These are phyloP conservation scores for Drosophila paramelanica DNA, from an alignment of 2,888 invertebrate species.

Conservation along the genomic window DNA sequence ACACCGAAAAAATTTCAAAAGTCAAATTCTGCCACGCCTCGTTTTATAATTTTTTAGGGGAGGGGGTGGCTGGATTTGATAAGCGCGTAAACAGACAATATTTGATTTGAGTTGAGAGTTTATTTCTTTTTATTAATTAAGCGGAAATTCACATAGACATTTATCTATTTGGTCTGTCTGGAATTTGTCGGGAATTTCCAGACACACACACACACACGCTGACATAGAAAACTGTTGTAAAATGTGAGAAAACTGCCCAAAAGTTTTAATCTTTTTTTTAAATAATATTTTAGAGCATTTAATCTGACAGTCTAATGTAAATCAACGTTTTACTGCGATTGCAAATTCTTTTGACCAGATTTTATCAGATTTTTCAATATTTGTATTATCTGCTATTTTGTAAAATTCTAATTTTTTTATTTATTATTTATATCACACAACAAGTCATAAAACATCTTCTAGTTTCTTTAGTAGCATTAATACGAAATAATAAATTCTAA, in stretches of 20 bases:
- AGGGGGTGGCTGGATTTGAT: conserved; percentile 28
- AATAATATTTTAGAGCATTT: conserved; percentile 23
- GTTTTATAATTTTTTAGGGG: background rate
- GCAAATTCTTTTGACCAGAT: conserved; percentile 21
- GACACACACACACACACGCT: background rate
- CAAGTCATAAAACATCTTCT: conserved; percentile 1
- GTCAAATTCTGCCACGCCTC: conserved; percentile 58
- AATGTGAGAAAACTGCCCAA: conserved; percentile 25
- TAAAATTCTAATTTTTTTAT: too few species aligned
- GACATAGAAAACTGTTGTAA: conserved; percentile 22
- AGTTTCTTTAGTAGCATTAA: background rate
- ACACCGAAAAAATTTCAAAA: conserved; percentile 27
- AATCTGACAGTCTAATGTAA: conserved; percentile 8
- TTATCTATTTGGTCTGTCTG: too few species aligned
- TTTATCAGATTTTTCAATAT: too few species aligned
- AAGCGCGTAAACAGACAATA: conserved; percentile 65
- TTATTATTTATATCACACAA: background rate
- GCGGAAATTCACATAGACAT: conserved; percentile 53
- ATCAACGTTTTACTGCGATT: conserved; percentile 29
- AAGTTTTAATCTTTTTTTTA: background rate
- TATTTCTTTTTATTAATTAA: conserved; percentile 75
- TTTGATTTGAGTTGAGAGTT: conserved; percentile 65
- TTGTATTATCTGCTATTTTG: too few species aligned
- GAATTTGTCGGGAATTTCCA: background rate
- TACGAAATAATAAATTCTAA: background rate